Base-by-base conservation (phyloP, 1,140 invertebrate genomes). In the Acromyrmex echinatior region DNA sequence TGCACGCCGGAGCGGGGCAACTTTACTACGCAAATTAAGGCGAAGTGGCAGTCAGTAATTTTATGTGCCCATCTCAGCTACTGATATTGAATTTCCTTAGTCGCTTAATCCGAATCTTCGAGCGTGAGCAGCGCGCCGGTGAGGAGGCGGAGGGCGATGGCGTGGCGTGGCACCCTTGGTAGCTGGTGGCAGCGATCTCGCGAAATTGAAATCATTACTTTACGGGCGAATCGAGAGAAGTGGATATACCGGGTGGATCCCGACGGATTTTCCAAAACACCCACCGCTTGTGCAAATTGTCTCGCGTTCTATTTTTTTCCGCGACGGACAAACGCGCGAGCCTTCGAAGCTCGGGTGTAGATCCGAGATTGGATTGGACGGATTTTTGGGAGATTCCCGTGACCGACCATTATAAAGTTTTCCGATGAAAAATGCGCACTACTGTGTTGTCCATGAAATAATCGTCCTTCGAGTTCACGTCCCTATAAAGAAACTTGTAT, bases 11-110 rank as follows among this genome's bases (percentile, higher is more conserved):
- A 63, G 77, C 21, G 85, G 91, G 88, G 90, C 84, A 91, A 94
- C 92, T 95, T 95, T 95, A 95, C 93, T 94, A 93, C 94, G 93
- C 93, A 95, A 95, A 95, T 95, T 94, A 95, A 95, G 94, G 93
- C 92, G 93, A 95, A 95, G 94, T 95, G 93, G 94, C 93, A 95
- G 94, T 95, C 94, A 92, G 94, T 95, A 94, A 95, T 95, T 95
- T 95, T 95, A 95, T 94, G 94, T 94, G 94, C 93, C 93, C 93
- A 95, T 95, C 94, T 94, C 93, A 95, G 94, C 95, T 94, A 94
- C 94, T 94, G 94, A 95, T 95, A 95, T 95, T 95, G 94, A 95
- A 95, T 95, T 95, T 95, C 94, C 93, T 94, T 94, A 94, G 94
- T 94, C 93, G 94, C 94, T 95, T 95, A 95, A 95, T 95, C 94